Conservation (phyloP, 37 sponge, comb jelly and placozoan species). For the Halichondria panicea region DNA sequence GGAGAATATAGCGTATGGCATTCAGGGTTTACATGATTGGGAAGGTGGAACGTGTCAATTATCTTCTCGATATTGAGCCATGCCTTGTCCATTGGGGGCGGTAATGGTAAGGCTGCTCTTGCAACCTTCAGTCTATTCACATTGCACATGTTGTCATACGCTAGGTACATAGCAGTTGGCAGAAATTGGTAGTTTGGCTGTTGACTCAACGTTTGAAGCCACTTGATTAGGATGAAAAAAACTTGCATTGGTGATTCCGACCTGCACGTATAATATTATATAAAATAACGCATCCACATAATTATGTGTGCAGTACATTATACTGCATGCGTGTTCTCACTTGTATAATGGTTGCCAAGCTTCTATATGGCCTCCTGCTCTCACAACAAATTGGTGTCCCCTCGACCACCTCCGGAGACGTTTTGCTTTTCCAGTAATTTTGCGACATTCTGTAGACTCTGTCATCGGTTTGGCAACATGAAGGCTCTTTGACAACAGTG, state of each 20-base stretch:
- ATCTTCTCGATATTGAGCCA: conserved; percentile 26
- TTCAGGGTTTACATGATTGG: conserved; percentile 13
- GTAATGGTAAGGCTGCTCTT: conserved; percentile 7
- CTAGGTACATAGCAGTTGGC: neutral
- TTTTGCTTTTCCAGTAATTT: neutral
- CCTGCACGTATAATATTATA: no score
- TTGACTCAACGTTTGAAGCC: neutral
- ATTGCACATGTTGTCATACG: conserved; percentile 49
- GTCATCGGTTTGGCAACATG: no score
- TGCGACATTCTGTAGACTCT: neutral
- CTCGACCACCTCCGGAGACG: conserved; percentile 20
- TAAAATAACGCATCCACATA: neutral
- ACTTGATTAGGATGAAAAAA: neutral
- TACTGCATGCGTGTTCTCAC: no score
- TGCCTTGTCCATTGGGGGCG: conserved; percentile 12
- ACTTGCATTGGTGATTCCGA: conserved; percentile 22
- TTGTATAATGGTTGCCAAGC: conserved; percentile 44
- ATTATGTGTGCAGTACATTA: neutral
- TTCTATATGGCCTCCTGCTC: conserved; percentile 34
- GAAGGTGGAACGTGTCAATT: conserved; percentile 34
- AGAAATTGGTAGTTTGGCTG: neutral
- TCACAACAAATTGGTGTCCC: conserved; percentile 30
- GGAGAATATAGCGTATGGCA: conserved; percentile 27
- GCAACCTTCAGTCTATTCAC: conserved; percentile 16
- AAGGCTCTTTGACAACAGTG: no score